These are phyloP conservation scores for Hydra vulgaris DNA, from an alignment of 30 jellyfish, hydroid and myxozoan species.

Conservation along the genomic window DNA sequence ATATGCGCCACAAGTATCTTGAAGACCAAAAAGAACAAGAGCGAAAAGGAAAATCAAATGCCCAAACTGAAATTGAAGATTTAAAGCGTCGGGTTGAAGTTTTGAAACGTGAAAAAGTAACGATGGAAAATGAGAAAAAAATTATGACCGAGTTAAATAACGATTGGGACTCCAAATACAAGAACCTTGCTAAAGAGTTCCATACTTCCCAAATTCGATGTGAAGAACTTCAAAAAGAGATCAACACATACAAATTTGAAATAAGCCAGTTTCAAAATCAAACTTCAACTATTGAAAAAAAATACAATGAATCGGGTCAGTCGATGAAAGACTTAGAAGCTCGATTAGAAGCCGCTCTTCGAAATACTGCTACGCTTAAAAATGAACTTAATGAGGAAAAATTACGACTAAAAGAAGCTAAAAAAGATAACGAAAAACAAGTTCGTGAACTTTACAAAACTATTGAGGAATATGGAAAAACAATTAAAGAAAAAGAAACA, in stretches of 20 bases:
- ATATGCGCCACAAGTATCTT: slow-evolving; percentile 37
- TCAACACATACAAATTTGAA: slow-evolving; percentile 39
- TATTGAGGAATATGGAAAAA: slow-evolving; percentile 49
- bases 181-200: slow-evolving; percentile 8
- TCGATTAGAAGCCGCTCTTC: slow-evolving; percentile 47
- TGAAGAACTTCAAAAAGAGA: slow-evolving; percentile 45
- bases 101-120: slow-evolving; percentile 31
- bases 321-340: slow-evolving; percentile 55
- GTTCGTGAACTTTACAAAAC: slow-evolving; percentile 72
- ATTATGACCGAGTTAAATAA: slow-evolving; percentile 7
- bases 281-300: slow-evolving; percentile 15
- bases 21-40: slow-evolving; percentile 37
- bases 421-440: slow-evolving; percentile 74
- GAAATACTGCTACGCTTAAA: slow-evolving; percentile 51
- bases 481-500: slow-evolving; percentile 60
- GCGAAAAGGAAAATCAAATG: slow-evolving; percentile 34
- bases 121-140: slow-evolving; percentile 54
- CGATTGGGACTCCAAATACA: slow-evolving; percentile 3
- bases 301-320: slow-evolving; percentile 45
- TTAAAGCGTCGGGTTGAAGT: slow-evolving; percentile 43
- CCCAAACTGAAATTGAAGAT: slow-evolving; percentile 64
- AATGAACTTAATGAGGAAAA: slow-evolving; percentile 75
- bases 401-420: slow-evolving; percentile 47
- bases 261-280: slow-evolving; percentile 33
- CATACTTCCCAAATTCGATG: not conserved